Base-by-base conservation (phyloP, 2,888 invertebrate species). In the Tetanocera ferruginea region DNA sequence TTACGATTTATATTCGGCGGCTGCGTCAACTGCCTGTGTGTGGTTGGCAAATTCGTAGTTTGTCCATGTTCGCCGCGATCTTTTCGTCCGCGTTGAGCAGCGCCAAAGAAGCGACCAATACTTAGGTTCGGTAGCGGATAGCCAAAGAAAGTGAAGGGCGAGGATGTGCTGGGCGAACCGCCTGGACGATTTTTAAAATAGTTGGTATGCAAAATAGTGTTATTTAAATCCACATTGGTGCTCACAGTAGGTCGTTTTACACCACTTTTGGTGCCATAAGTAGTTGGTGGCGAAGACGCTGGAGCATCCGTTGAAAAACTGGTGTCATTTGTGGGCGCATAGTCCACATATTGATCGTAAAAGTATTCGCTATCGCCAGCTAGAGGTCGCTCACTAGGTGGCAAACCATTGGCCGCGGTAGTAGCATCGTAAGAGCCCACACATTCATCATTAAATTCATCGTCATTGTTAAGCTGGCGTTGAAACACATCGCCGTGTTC, bases 261-360 rank as follows among this genome's bases (percentile, higher is more conserved):
- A 60, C 91, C 92, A 5, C 93, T 92, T 79, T 92, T 93, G 6
- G 92, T 86, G 28, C 93, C 94, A 0, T 84, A 75, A 0, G 94
- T 93, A 0, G 93, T 91, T 82, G 92, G 0, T 76, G 85, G 77
- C 62, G 9, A 72, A 19, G 17, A 49, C 2, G n/a, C 76, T n/a
- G 81, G 76, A 17, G 77, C 55, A 34, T 81, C 79, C 60, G 78
- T 82, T 14, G 72, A 51, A 17, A 52, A 69, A 52, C 43, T 69
- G 77, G 43, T 6, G 28, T 87, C 86, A 75, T 83, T 86, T 37
- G 84, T 52, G 5, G 93, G 93, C 8, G 94, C 93, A 87, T 95
- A 94, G 87, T 96, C 96, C 0, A 94, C 92, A 86, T 95, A 96
- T 82, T 96, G 95, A 84, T 95, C 95, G 86, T 95, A 95, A 83